Evolutionary conservation across 92 coral and sea anemone genomes (phyloP), one percentile per base, ranked within the genome.

Genomic region (Actinostola sp.): DNA sequence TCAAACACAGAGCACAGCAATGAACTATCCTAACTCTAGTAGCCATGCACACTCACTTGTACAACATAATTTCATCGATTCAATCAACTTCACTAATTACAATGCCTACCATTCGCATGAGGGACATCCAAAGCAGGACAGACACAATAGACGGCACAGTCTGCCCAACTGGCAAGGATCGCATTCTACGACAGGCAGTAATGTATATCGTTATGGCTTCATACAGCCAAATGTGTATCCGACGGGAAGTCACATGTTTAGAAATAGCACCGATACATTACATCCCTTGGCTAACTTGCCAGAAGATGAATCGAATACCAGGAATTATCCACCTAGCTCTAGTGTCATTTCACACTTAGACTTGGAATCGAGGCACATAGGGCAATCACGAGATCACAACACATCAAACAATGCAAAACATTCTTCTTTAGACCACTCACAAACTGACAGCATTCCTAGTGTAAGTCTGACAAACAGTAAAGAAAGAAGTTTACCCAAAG

Each of bases 341-440:
- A 49, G 58, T 3, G 74, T 51, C 17, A 68, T 68, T 68, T 68
- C 74, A 21, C 57, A 68, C 24, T 68, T 68, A 36, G 74, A 68
- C 51, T 51, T 68, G 14, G 74, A 68, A 24, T 68, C 74, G 2
- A 50, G 8, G 26, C 19, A 64, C 16, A 64, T 41, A 3, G 27
- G 11, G 3, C 62, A 16, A 32, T 30, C 41, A 51, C 17, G 21
- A 30, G 29, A 14, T 0, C 38, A 2, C 38, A 43, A 8, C 14
- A 29, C 27, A 10, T 33, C 46, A 50, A 2, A 35, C 24, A 14
- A 7, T 6, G 8, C 20, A 53, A 53, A 31, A 53, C 60, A 53
- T 21, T 7, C 15, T 36, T 51, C 62, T 19, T 68, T 23, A 14
- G 17, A 21, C 1, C 28, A n/a, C 33, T 50, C 62, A 26, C 17